phyloP scores from a whole-genome alignment of 2,797 vertebrate genomes.

The Diceros bicornis region DNA sequence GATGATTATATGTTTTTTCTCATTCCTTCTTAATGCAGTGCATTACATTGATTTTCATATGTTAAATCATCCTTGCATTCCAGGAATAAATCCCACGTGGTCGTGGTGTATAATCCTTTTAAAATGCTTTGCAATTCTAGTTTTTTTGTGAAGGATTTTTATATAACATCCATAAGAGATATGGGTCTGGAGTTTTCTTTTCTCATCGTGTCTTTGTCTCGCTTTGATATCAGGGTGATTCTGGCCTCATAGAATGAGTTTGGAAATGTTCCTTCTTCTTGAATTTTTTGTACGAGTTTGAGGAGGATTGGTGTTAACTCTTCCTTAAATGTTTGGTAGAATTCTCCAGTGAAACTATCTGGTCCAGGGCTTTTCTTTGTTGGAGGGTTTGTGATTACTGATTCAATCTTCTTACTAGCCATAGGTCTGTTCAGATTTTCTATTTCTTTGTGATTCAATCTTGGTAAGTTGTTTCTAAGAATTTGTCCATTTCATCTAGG shows the following conservation, averaged over 20 bases:
- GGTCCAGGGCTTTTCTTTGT: background rate
- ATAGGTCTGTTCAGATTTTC: background rate
- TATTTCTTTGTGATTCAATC: background rate
- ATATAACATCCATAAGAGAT: background rate
- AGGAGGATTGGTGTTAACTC: background rate
- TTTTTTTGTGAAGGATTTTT: background rate
- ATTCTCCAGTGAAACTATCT: background rate
- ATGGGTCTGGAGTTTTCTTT: background rate
- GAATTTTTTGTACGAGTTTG: background rate
- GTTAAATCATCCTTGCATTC: background rate
- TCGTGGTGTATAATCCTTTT: background rate
- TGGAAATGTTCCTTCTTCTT: background rate
- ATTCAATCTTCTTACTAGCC: background rate
- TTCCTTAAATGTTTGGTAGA: background rate
- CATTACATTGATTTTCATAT: background rate
- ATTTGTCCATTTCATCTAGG: background rate
- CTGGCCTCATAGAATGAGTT: background rate
- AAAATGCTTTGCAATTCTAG: background rate
- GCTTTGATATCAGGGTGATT: background rate
- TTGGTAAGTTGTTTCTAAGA: background rate
- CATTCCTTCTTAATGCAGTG: background rate
- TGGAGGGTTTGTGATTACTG: background rate
- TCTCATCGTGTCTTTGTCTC: background rate
- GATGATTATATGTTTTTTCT: background rate
- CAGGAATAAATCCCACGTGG: background rate